Evolutionary conservation across 2,797 vertebrate species (phyloP), one percentile per base, ranked within the genome.

Genomic region (Sebastes taczanowskii): DNA sequence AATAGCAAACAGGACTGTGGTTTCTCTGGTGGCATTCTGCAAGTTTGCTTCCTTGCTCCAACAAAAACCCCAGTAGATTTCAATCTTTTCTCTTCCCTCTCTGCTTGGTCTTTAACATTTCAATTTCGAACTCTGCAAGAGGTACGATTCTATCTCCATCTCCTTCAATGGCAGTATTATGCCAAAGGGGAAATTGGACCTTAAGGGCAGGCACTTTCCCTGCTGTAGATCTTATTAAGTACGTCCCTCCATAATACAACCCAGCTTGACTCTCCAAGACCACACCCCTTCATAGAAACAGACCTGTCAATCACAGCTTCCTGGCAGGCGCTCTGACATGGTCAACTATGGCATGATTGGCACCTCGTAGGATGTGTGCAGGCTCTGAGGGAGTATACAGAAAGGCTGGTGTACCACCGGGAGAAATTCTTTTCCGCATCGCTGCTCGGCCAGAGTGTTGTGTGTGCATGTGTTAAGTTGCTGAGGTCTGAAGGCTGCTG

Each of bases 191-290:
- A 93, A 92, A 91, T 89, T 86, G 81, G 86, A 91, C 90, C 89
- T 92, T 81, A 77, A 90, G 85, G 84, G 81, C 85, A 70, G 83
- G 56, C 89, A 49, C 84, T 92, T 82, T 90, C 87, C 81, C 88
- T 64, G 87, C 91, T 92, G 86, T 88, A 90, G 89, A 87, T 90
- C 89, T 92, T 91, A 92, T 93, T 92, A 93, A 89, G 82, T 76
- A 89, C 60, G 67, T 74, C 83, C 74, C 84, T 29, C 73, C 23
- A 87, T 91, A 92, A 91, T 86, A 87, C 75, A 63, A 63, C 91
- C 77, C 92, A 93, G 91, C 87, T 85, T 92, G 91, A 92, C 90
- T 89, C 77, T 81, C 6, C 0, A 0, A 77, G 84, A 67, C 78
- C 89, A 89, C 89, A 29, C 88, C 92, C 84, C 82, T 83, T 69